Percentiles rank a stretch among this genome's conserved stretches.
phyloP scores from a whole-genome alignment of 2,113 vertebrate genomes.

The Cariama cristata region DNA sequence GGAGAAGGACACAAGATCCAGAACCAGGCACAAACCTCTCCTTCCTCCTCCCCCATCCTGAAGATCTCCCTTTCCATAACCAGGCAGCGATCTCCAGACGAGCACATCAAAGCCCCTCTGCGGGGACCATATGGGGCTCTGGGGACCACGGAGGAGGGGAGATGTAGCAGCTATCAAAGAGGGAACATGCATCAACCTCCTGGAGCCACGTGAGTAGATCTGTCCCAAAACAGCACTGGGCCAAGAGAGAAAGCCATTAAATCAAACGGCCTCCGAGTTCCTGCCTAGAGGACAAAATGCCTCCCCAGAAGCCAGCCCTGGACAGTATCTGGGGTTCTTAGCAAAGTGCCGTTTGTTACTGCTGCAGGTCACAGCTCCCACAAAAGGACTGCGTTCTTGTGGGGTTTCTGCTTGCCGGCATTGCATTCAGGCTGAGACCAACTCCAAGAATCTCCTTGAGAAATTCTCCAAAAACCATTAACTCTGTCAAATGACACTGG shows the following conservation, averaged over 20 bases:
- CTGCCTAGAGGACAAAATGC: not conserved
- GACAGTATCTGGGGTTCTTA: not conserved
- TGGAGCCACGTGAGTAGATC: not conserved
- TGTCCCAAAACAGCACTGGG: not conserved
- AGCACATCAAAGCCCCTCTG: not conserved
- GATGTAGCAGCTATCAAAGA: not conserved
- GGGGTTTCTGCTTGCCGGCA: not conserved
- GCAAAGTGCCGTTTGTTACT: not conserved
- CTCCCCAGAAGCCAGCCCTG: not conserved
- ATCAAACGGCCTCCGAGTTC: not conserved
- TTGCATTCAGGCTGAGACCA: not conserved
- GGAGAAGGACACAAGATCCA: not conserved
- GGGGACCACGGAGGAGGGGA: not conserved
- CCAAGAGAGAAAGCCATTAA: not conserved
- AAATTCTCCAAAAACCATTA: fast-evolving
- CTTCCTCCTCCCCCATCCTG: not conserved
- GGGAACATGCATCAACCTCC: not conserved
- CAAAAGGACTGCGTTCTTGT: not conserved
- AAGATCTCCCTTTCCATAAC: not conserved
- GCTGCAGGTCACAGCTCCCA: not conserved
- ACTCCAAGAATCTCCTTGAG: not conserved
- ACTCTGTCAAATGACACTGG: not conserved
- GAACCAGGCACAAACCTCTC: not conserved
- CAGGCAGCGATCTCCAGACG: not conserved
- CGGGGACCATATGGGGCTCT: fast-evolving